Conservation (phyloP, 2,888 invertebrate species). For the Elegia similella region DNA sequence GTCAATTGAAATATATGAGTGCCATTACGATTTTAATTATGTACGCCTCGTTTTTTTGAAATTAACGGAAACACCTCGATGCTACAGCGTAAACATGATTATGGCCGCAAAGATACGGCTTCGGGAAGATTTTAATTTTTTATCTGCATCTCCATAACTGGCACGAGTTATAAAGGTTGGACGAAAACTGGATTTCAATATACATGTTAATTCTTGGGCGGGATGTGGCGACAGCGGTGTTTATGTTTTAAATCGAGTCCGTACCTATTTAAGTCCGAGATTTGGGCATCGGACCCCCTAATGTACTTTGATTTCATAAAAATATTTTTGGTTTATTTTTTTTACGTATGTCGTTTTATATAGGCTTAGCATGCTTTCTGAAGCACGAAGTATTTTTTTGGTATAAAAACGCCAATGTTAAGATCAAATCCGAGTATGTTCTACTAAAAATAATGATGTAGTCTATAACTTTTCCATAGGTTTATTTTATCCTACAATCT, state of each 20-base stretch:
- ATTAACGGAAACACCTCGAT: conserved; percentile 32
- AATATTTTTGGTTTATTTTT: too few species aligned
- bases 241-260: conserved; percentile 11
- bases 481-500: too few species aligned
- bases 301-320: too few species aligned
- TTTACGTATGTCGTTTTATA: too few species aligned
- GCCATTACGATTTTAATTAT: conserved; percentile 17
- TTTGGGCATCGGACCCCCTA: too few species aligned
- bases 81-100: conserved; percentile 24
- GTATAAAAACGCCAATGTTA: too few species aligned
- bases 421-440: too few species aligned
- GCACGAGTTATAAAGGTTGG: conserved; percentile 31
- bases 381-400: too few species aligned
- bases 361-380: too few species aligned
- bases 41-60: conserved; percentile 26
- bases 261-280: too few species aligned
- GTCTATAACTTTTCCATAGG: too few species aligned
- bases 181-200: conserved; percentile 38
- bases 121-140: conserved; percentile 19
- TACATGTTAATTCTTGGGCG: conserved; percentile 36
- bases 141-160: conserved; percentile 31
- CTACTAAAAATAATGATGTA: too few species aligned
- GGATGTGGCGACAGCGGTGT: conserved; percentile 18
- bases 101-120: conserved; percentile 18
- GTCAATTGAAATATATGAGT: conserved; percentile 17